These are phyloP conservation scores for Ceramica pisi DNA, from an alignment of 2,888 invertebrate genomes.

Conservation along the genomic window DNA sequence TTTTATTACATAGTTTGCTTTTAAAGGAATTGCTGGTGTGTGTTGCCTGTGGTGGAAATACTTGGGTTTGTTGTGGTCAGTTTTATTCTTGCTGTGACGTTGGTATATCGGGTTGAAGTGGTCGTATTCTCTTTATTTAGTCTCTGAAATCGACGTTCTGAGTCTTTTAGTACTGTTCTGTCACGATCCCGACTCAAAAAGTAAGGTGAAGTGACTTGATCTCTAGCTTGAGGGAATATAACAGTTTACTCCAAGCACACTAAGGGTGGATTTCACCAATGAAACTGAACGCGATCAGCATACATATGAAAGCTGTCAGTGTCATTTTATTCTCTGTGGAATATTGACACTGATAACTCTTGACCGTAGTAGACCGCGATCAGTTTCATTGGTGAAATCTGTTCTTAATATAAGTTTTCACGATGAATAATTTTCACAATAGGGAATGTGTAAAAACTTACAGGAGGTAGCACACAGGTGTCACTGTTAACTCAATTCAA, in stretches of 20 bases:
- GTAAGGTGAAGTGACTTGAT: background rate
- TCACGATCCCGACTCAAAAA: background rate
- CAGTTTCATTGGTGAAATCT: too few relatives aligned
- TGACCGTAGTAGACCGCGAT: too few relatives aligned
- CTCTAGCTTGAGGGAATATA: background rate
- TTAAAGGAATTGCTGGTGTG: constrained; percentile 64
- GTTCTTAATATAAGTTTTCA: too few relatives aligned
- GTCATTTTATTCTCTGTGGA: too few relatives aligned
- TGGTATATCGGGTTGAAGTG: background rate
- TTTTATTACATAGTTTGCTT: constrained; percentile 73
- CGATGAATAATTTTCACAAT: too few relatives aligned
- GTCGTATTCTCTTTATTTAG: background rate
- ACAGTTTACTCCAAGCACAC: background rate
- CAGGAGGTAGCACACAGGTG: too few relatives aligned
- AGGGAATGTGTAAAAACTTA: too few relatives aligned
- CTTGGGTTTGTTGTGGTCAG: constrained; percentile 35
- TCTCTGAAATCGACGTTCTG: background rate
- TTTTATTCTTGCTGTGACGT: constrained; percentile 19
- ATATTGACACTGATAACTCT: too few relatives aligned
- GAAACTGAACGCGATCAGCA: too few relatives aligned
- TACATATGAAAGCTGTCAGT: too few relatives aligned
- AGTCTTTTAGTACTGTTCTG: background rate
- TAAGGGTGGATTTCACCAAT: too few relatives aligned
- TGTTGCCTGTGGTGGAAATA: constrained; percentile 24
- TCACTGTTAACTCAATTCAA: too few relatives aligned